Conservation (phyloP, 2,113 vertebrate genomes). For the Thinocorus orbignyianus region DNA sequence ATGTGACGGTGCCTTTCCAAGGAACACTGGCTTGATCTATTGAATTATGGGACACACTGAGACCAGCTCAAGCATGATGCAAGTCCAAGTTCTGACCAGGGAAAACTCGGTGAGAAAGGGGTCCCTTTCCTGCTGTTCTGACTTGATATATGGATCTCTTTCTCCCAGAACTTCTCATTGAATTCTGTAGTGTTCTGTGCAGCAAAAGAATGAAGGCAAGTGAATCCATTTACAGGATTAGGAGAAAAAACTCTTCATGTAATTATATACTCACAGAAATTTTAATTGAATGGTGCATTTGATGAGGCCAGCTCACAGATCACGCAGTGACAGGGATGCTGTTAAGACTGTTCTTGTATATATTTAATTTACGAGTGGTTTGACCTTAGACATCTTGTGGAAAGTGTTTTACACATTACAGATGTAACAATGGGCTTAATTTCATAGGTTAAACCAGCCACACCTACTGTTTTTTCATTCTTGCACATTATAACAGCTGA, state of each 20-base stretch:
- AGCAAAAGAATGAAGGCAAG: not conserved
- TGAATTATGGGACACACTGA: not conserved
- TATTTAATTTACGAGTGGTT: not conserved
- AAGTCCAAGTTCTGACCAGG: not conserved
- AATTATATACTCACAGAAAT: not conserved
- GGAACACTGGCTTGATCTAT: not conserved
- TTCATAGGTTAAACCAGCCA: not conserved
- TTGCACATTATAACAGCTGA: not conserved
- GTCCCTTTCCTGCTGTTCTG: not conserved
- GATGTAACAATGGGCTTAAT: not conserved
- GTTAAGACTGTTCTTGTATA: not conserved
- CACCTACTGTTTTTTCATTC: not conserved
- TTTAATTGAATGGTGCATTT: not conserved
- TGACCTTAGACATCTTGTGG: not conserved
- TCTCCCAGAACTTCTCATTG: not conserved
- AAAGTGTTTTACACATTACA: not conserved
- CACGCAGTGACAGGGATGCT: not conserved
- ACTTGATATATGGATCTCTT: not conserved
- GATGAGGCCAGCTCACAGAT: not conserved
- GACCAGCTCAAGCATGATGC: not conserved
- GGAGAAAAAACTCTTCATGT: not conserved
- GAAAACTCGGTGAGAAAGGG: not conserved
- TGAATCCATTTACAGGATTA: not conserved
- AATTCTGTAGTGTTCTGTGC: not conserved
- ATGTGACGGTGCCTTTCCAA: not conserved